Evolutionary conservation across 2,797 vertebrate genomes (phyloP).

Genomic region (Delichon dasypus): DNA sequence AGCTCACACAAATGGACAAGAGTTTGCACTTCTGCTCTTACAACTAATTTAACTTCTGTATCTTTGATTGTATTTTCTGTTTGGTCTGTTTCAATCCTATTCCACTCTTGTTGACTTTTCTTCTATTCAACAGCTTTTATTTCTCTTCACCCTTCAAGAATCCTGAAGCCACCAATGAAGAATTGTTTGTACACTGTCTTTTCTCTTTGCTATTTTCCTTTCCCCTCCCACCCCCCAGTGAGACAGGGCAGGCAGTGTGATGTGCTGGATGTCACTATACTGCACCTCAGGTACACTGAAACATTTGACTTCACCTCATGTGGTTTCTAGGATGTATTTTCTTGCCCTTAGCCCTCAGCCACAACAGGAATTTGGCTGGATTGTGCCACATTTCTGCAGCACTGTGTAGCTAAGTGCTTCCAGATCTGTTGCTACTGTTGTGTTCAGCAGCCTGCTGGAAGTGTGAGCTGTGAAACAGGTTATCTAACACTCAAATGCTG

Average conservation of each 20-base stretch:
- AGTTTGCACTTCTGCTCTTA: not conserved
- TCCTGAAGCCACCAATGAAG: not conserved
- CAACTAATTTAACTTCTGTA: not conserved
- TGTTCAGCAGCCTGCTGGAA: not conserved
- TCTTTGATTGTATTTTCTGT: not conserved
- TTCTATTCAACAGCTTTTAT: not conserved
- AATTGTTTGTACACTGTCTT: not conserved
- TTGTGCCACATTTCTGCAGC: not conserved
- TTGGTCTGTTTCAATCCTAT: not conserved
- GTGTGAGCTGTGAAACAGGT: not conserved
- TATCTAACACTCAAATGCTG: conserved; percentile 3
- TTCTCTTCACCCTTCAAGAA: not conserved
- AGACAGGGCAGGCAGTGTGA: not conserved
- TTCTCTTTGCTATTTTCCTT: not conserved
- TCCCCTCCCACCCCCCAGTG: not conserved
- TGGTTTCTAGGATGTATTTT: not conserved
- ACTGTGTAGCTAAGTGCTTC: not conserved
- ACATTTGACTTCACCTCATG: not conserved
- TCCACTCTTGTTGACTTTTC: not conserved
- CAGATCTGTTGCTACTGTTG: conserved; percentile 14
- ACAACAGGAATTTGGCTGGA: not conserved
- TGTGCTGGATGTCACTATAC: not conserved
- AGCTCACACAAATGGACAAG: not conserved
- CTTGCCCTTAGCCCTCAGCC: not conserved
- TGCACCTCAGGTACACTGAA: not conserved